Conservation (phyloP, 2,888 invertebrate genomes). For the Caenorhabditis sinica region DNA sequence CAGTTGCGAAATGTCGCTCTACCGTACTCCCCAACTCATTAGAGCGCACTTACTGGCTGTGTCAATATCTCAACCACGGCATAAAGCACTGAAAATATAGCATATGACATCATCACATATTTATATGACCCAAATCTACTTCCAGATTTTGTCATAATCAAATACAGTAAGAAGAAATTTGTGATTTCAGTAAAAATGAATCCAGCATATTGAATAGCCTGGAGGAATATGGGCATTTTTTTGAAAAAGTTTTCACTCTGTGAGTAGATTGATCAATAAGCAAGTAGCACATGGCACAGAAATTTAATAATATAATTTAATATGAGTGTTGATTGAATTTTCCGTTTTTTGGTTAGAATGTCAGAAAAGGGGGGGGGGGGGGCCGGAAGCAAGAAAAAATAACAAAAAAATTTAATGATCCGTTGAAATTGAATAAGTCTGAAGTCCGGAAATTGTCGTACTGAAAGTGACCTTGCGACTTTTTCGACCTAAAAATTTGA, state of each 20-base stretch:
- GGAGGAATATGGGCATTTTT: background rate
- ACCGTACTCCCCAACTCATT: too few relatives aligned
- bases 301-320: too few relatives aligned
- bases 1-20: too few relatives aligned
- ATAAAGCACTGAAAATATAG: conserved; percentile 2
- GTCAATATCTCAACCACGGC: background rate
- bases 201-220: background rate
- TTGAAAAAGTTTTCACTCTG: too few relatives aligned
- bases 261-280: too few relatives aligned
- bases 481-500: background rate
- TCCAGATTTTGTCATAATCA: conserved; percentile 3
- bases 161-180: background rate
- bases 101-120: conserved; percentile 12
- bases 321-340: too few relatives aligned
- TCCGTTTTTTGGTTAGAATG: too few relatives aligned
- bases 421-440: background rate
- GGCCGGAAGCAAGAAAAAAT: background rate
- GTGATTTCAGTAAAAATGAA: background rate
- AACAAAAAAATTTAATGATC: background rate
- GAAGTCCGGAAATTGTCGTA: background rate
- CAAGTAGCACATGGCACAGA: too few relatives aligned
- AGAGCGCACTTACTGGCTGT: conserved; percentile 5
- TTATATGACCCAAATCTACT: conserved; percentile 21
- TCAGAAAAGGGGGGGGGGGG: too few relatives aligned
- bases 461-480: background rate